Evolutionary conservation across 1,140 invertebrate species (phyloP), one percentile per base, ranked within the genome.

Genomic region (Pseudomyrmex dendroicus): DNA sequence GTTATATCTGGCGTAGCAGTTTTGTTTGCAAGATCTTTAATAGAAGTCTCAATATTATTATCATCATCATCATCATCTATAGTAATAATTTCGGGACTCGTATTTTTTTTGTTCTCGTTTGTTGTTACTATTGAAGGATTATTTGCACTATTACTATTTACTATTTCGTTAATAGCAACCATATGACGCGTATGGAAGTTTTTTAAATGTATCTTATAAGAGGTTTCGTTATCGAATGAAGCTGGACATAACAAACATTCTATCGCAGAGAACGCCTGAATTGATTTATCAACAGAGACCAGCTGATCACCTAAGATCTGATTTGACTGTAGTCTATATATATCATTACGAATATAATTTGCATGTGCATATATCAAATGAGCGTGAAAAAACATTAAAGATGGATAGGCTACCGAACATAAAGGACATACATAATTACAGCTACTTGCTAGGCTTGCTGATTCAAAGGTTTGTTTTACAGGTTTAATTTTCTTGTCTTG

Each of bases 401-500:
- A 50, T 12, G 83, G 22, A 10, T 59, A 76, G 2, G 17, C 13
- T n/a, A 73, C 1, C 1, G 17, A 9, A 35, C 85, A 86, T 48
- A 83, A 35, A 9, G 72, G 64, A 25, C 85, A 86, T 7, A 13
- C 56, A 9, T 82, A 76, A 66, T 2, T 22, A 48, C 0, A 1
- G 54, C 2, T 17, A 4, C 48, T 35, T 35, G 35, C 5, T 35
- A 7, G 20, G 10, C 46, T 50, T 10, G n/a, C 13, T 61, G 54
- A 44, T 52, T 25, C 46, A 54, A 4, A 0, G 0, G 13, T 8
- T 5, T 61, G 7, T 48, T 70, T 12, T 72, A 2, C 4, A 62
- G 22, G 86, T 83, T 25, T 82, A 66, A 10, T 91, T 86, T 50
- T 72, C 85, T 12, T 35, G 35, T 89, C 62, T 12, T 8, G 3